phyloP scores from a whole-genome alignment of 2,113 vertebrate species.

The Chaenogobius annularis region DNA sequence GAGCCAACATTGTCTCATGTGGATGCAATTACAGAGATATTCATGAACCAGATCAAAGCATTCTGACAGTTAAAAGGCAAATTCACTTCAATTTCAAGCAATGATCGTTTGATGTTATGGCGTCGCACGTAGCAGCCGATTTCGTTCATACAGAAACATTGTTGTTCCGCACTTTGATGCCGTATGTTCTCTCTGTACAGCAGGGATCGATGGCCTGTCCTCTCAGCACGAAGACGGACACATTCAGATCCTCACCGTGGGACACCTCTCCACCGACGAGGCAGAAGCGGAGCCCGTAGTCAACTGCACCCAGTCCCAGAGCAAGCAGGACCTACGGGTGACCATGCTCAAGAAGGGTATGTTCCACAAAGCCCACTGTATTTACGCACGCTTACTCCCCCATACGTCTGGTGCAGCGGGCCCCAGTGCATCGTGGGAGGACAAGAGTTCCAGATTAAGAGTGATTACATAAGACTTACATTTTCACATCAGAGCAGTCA shows the following conservation, averaged over 20 bases:
- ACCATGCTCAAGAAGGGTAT: constrained; percentile 97
- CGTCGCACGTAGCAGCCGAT: no score
- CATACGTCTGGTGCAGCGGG: constrained; percentile 6
- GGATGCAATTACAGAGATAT: no score
- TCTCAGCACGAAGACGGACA: constrained; percentile 86
- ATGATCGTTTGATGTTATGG: no score
- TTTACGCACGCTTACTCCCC: constrained; percentile 23
- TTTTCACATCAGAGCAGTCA: background rate
- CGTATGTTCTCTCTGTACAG: constrained; percentile 49
- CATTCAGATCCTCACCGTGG: constrained; percentile 90
- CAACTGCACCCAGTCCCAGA: constrained; percentile 80
- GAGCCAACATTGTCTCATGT: no score
- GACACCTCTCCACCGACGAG: constrained; percentile 80
- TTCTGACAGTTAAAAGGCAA: background rate
- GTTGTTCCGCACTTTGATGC: constrained; percentile 7
- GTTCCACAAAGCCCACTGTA: background rate
- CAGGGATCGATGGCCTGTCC: constrained; percentile 87
- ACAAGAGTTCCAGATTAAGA: constrained; percentile 10
- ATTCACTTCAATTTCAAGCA: no score
- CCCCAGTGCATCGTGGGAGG: constrained; percentile 16
- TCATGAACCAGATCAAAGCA: background rate
- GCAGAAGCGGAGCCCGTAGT: constrained; percentile 81
- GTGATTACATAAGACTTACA: background rate
- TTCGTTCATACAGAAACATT: no score
- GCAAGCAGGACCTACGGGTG: constrained; percentile 90